A percentile compares a stretch with the other conserved stretches of the same genome.
Evolutionary conservation across 2,888 invertebrate species (phyloP).

Genomic region (Auanema freiburgensis): DNA sequence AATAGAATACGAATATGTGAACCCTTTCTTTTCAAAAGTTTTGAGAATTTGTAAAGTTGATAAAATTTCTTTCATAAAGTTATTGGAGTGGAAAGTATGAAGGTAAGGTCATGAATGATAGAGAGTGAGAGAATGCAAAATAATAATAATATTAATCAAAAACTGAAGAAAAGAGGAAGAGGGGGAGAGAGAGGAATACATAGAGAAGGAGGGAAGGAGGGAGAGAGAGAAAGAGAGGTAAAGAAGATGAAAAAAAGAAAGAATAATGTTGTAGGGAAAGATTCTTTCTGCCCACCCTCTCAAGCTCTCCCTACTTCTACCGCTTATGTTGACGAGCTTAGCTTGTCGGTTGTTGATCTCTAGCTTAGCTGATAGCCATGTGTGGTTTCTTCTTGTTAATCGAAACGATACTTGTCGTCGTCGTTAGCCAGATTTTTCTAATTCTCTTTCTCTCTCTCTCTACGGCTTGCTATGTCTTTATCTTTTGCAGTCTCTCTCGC

Average conservation of each 20-base stretch:
- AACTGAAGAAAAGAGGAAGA: conserved; percentile 11
- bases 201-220: conserved; percentile 8
- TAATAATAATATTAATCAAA: neutral
- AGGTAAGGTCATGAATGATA: conserved; percentile 1
- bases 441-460: too few relatives aligned
- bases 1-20: neutral
- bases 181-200: conserved; percentile 3
- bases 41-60: neutral
- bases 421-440: too few relatives aligned
- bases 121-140: conserved; percentile 2
- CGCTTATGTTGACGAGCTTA: too few relatives aligned
- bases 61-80: conserved; percentile 13
- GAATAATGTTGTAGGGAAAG: neutral
- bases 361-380: too few relatives aligned
- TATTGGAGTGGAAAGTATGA: conserved; percentile 18
- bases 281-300: too few relatives aligned
- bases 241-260: conserved; percentile 8
- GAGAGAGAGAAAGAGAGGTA: conserved; percentile 6
- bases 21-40: neutral
- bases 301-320: too few relatives aligned
- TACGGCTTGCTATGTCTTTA: too few relatives aligned
- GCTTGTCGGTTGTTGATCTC: too few relatives aligned
- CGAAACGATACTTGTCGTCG: too few relatives aligned
- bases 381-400: too few relatives aligned
- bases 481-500: too few relatives aligned